Evolutionary conservation across 2,888 invertebrate species (phyloP), one percentile per base, ranked within the genome.

Genomic region (Platycnemis pennipes): DNA sequence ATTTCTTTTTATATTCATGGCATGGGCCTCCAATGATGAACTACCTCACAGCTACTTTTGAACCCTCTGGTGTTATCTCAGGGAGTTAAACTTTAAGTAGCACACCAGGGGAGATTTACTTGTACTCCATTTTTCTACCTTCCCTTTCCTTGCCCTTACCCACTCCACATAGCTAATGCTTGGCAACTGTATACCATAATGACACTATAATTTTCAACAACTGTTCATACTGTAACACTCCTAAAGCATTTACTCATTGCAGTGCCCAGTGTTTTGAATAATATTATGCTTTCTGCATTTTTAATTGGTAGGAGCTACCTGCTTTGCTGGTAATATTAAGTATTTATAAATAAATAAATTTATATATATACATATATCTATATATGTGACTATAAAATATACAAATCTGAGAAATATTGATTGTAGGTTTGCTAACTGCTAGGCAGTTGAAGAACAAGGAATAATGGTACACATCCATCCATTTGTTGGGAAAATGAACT

Each of bases 21-120:
- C 91, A 91, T 63, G 91, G 91, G 91, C 91, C 91, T 91, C 91
- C 94, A 87, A 94, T 94, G 94, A 94, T 94, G 94, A 95, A 94
- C 95, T 95, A 95, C 95, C 95, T 95, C 95, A 94, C 95, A 94
- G 94, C 95, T 95, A 94, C 94, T 94, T 94, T 89, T 94, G 86
- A 89, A 77, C 94, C 95, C 94, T 94, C 94, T 94, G 85, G 53
- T 94, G 95, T 94, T 95, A 94, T 94, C 95, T 95, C 95, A 95
- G 95, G 95, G 95, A 95, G 94, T 94, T 95, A 94, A 91, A 94
- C 88, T 94, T 94, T 94, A 94, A 94, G 94, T 94, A 94, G 88
- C 77, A 94, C 94, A 95, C 94, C 94, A 94, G 94, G 94, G 94
- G 94, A 94, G 94, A 94, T 94, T 95, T 94, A 94, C 91, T 69